Percentiles rank a stretch among this genome's conserved stretches.
phyloP scores from a whole-genome alignment of 1,140 invertebrate genomes.

The Saccostrea glomerata region DNA sequence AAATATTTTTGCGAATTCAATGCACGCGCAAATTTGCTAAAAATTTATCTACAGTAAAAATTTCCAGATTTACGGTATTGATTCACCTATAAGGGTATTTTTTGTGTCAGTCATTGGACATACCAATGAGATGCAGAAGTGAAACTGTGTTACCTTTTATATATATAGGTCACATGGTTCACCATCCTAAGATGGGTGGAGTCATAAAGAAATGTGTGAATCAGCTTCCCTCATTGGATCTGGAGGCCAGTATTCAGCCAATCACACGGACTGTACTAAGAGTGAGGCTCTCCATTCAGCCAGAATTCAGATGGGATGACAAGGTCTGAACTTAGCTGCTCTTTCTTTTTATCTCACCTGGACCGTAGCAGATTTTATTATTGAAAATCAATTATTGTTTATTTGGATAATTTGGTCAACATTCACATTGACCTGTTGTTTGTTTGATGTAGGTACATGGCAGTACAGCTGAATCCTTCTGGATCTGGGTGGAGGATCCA shows the following conservation, averaged over 20 bases:
- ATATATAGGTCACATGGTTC: constrained; percentile 85
- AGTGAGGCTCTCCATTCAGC: constrained; percentile 89
- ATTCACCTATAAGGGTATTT: too few relatives aligned
- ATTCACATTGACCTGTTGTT: not conserved
- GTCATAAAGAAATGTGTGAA: constrained; percentile 91
- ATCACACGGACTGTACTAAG: constrained; percentile 94
- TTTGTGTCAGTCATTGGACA: too few relatives aligned
- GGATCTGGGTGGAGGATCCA: constrained; percentile 98
- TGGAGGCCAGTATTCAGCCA: constrained; percentile 93
- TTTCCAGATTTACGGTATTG: too few relatives aligned
- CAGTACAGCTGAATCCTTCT: constrained; percentile 92
- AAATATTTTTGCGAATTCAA: too few relatives aligned
- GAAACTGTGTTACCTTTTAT: too few relatives aligned
- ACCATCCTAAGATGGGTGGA: constrained; percentile 87
- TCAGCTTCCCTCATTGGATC: constrained; percentile 90
- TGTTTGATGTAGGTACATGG: constrained; percentile 84
- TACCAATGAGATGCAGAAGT: too few relatives aligned
- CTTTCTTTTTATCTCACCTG: not conserved
- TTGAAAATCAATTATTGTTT: too few relatives aligned
- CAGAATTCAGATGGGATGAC: constrained; percentile 86
- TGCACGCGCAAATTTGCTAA: too few relatives aligned
- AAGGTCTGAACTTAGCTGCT: constrained; percentile 60
- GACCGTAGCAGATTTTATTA: too few relatives aligned
- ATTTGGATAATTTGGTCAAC: too few relatives aligned
- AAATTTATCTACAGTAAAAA: too few relatives aligned